phyloP scores from a whole-genome alignment of 1,140 invertebrate species.

The Achroia grisella region DNA sequence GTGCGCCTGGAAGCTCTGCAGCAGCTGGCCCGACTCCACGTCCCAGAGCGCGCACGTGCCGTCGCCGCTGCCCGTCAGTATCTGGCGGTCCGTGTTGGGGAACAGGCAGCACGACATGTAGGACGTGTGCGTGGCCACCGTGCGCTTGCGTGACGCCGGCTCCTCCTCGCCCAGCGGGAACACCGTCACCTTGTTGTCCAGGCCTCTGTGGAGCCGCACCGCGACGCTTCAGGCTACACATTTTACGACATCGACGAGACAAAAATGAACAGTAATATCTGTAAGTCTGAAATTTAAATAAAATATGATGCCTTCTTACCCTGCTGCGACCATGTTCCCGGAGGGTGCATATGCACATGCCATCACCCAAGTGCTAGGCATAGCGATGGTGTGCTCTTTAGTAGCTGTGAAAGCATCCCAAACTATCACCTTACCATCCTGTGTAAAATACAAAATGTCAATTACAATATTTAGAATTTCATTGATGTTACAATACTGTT shows the following conservation, averaged over 20 bases:
- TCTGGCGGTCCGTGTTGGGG: constrained; percentile 99
- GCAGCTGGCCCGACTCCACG: constrained; percentile 96
- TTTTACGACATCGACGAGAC: neutral
- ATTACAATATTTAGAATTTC: no score
- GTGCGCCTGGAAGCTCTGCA: constrained; percentile 97
- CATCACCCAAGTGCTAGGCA: constrained; percentile 99
- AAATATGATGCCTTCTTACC: no score
- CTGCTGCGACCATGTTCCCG: constrained; percentile 96
- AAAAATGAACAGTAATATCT: no score
- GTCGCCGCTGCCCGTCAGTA: constrained; percentile 98
- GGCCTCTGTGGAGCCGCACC: no score
- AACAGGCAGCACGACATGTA: constrained; percentile 99
- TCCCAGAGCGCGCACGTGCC: constrained; percentile 99
- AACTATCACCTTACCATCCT: constrained; percentile 99
- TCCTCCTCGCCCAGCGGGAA: constrained; percentile 96
- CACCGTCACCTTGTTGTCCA: constrained; percentile 99
- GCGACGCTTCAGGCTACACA: neutral
- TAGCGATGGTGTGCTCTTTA: constrained; percentile 98
- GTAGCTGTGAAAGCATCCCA: constrained; percentile 99
- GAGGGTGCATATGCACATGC: constrained; percentile 99
- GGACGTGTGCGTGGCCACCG: constrained; percentile 97
- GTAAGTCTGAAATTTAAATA: no score
- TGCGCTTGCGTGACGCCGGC: constrained; percentile 93
- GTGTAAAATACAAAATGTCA: no score
- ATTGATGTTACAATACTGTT: no score